phyloP scores from a whole-genome alignment of 2,888 invertebrate species.

The Xanthia icteritia region DNA sequence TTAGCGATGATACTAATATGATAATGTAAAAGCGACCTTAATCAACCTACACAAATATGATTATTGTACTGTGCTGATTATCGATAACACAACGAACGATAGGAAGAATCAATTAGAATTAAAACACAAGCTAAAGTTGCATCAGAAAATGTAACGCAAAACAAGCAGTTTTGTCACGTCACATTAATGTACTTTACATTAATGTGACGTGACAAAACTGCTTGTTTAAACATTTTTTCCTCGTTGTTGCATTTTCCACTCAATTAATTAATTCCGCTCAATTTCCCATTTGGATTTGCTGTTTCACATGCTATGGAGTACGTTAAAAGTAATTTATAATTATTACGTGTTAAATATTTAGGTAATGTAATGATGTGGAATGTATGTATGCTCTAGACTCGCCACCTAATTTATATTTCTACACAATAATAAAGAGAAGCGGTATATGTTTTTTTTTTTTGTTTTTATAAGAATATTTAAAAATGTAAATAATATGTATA shows the following conservation, averaged over 20 bases:
- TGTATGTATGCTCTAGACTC: too few species aligned
- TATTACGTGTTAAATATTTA: neutral
- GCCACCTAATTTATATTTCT: too few species aligned
- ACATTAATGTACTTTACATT: too few species aligned
- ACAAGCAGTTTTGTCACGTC: conserved; percentile 1
- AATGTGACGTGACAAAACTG: too few species aligned
- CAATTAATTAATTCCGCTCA: neutral
- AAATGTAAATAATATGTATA: too few species aligned
- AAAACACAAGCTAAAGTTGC: neutral
- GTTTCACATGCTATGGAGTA: neutral
- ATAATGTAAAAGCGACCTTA: neutral
- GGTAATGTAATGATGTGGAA: neutral
- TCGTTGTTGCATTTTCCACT: conserved; percentile 11
- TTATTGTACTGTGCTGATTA: neutral
- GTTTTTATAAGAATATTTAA: too few species aligned
- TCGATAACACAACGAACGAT: neutral
- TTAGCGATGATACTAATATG: neutral
- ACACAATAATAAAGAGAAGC: too few species aligned
- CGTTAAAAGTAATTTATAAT: neutral
- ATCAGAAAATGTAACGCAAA: neutral
- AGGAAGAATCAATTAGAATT: neutral
- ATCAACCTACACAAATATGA: neutral
- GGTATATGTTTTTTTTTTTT: too few species aligned
- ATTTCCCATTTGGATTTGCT: conserved; percentile 11
- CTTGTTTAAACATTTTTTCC: neutral